These are phyloP conservation scores for Nymphalis io DNA, from an alignment of 1,140 invertebrate species.

Conservation along the genomic window DNA sequence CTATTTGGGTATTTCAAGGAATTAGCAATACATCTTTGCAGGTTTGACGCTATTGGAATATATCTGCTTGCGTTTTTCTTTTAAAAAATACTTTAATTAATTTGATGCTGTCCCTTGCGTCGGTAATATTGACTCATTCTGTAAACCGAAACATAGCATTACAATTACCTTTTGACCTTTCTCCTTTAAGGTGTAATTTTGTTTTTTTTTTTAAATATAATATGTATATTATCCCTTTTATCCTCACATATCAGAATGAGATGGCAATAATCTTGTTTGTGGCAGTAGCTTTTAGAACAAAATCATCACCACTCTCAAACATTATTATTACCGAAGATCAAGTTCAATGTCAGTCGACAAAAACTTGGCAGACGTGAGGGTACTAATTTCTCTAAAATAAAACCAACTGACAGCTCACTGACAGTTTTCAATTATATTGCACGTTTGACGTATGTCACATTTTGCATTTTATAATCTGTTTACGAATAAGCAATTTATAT, in stretches of 20 bases:
- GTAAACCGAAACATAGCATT: too few species aligned
- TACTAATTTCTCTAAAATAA: conserved; percentile 26
- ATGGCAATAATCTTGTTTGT: too few species aligned
- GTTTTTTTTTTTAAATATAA: too few species aligned
- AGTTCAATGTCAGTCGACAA: conserved; percentile 24
- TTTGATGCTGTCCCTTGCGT: too few species aligned
- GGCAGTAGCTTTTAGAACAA: not conserved
- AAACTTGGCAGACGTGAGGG: conserved; percentile 18
- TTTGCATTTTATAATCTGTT: conserved; percentile 20
- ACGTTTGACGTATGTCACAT: conserved; percentile 26
- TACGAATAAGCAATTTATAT: conserved; percentile 4
- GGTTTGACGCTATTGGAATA: not conserved
- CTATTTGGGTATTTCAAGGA: not conserved
- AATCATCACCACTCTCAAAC: not conserved
- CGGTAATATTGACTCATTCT: too few species aligned
- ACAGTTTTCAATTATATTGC: conserved; percentile 27
- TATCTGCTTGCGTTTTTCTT: too few species aligned
- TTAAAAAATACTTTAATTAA: too few species aligned
- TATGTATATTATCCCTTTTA: too few species aligned
- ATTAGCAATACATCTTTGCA: not conserved
- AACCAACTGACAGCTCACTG: conserved; percentile 24
- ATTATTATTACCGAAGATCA: not conserved
- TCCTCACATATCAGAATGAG: too few species aligned
- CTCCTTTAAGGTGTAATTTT: too few species aligned
- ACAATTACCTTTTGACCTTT: too few species aligned